phyloP scores from a whole-genome alignment of 2,113 vertebrate species.

The Caloenas nicobarica region DNA sequence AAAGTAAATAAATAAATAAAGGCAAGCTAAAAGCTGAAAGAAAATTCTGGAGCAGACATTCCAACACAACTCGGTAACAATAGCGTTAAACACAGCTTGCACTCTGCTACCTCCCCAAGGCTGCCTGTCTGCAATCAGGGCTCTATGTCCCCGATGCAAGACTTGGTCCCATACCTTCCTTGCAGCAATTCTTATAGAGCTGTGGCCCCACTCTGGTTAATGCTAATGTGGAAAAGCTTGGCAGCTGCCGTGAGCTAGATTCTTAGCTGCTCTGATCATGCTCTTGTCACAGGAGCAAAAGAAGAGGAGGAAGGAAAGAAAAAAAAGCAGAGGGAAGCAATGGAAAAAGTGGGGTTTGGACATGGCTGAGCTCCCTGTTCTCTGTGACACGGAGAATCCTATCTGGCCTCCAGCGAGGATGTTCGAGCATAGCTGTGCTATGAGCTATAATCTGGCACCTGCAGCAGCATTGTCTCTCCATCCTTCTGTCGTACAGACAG shows the following conservation, averaged over 20 bases:
- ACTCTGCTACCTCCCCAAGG: background rate
- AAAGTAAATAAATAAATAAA: background rate
- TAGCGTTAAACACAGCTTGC: background rate
- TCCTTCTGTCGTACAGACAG: background rate
- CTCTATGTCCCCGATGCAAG: background rate
- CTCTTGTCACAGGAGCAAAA: background rate
- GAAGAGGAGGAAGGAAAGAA: background rate
- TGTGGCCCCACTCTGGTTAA: background rate
- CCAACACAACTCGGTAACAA: background rate
- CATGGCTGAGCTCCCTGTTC: background rate
- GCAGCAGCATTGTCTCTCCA: background rate
- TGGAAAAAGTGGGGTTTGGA: background rate
- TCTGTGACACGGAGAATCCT: background rate
- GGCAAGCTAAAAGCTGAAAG: background rate
- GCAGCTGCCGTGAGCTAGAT: background rate
- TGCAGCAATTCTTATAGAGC: background rate
- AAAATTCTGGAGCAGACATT: background rate
- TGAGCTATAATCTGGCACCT: background rate
- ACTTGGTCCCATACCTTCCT: background rate
- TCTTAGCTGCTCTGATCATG: background rate
- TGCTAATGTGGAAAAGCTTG: accelerated
- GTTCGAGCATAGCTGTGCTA: background rate
- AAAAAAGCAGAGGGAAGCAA: background rate
- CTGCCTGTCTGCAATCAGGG: background rate
- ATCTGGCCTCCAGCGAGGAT: background rate